A percentile compares a stretch with the other conserved stretches of the same genome.
Conservation (phyloP, 1,140 invertebrate species). For the Drosophila paulistorum region DNA sequence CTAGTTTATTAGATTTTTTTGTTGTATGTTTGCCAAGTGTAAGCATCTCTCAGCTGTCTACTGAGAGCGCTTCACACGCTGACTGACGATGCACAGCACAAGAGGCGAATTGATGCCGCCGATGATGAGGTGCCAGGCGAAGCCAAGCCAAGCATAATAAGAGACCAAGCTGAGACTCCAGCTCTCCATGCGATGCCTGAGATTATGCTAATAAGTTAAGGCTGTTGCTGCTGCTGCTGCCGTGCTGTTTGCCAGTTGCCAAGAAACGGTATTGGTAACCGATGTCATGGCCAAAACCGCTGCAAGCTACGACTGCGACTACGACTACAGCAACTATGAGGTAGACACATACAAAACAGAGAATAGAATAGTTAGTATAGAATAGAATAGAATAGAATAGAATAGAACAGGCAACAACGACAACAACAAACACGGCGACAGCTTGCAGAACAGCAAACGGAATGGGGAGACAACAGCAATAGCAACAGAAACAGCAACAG, state of each 20-base stretch:
- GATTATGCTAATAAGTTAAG: slow-evolving; percentile 77
- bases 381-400: slow-evolving; percentile 65
- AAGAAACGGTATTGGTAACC: slow-evolving; percentile 65
- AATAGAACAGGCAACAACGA: slow-evolving; percentile 30
- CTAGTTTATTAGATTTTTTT: too few relatives aligned
- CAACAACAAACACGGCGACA: slow-evolving; percentile 31
- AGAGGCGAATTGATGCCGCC: slow-evolving; percentile 71
- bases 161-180: slow-evolving; percentile 37
- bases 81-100: slow-evolving; percentile 60
- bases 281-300: slow-evolving; percentile 54
- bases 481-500: slow-evolving; percentile 45
- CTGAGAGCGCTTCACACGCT: slow-evolving; percentile 62
- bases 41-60: slow-evolving; percentile 23
- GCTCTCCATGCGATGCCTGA: slow-evolving; percentile 42
- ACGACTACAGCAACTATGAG: slow-evolving; percentile 24
- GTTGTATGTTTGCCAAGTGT: slow-evolving; percentile 26
- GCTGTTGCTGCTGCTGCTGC: slow-evolving; percentile 46
- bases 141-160: slow-evolving; percentile 56
- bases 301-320: slow-evolving; percentile 53
- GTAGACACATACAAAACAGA: slow-evolving; percentile 37
- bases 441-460: slow-evolving; percentile 56
- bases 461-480: slow-evolving; percentile 39
- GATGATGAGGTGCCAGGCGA: slow-evolving; percentile 69
- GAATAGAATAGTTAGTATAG: slow-evolving; percentile 52
- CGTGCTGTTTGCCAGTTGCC: slow-evolving; percentile 20